Evolutionary conservation across 2,797 vertebrate species (phyloP), one percentile per base, ranked within the genome.

Genomic region (Eurystomus glaucurus): DNA sequence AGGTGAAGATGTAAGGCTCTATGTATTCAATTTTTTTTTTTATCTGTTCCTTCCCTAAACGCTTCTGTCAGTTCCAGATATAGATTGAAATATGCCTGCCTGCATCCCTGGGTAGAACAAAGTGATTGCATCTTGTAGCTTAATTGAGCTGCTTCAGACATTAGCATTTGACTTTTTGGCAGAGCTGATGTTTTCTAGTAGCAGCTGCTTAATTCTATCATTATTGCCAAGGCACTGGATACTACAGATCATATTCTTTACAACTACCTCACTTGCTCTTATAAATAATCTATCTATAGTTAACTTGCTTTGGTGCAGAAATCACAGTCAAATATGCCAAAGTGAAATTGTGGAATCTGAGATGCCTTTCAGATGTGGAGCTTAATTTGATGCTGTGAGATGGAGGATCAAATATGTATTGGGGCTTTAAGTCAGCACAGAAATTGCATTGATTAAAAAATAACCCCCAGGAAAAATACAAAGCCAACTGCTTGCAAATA

Each of bases 101-200:
- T 90, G n/a, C 39, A 61, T 87, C 74, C 52, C 28, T 85, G 64
- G 64, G 18, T 64, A 88, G 75, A 93, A 76, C 37, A 93, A 90
- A 96, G 31, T 18, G 46, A n/a, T 88, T 94, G 23, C 23, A 5
- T 87, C 62, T 69, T 85, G 60, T 52, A 60, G 33, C 48, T 95
- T 90, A 93, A 83, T 85, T 87, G 88, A 87, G 71, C 74, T 91
- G 52, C 85, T 78, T 94, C 84, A 95, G 72, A 81, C 62, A 60
- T 93, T 68, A 87, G 22, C 54, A 57, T 96, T 85, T 93, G 93
- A 91, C 18, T 62, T 93, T 93, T 66, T 93, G 90, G 81, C 96
- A 93, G 76, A 95, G 83, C 72, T 96, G 84, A 75, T 84, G 75
- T 94, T 93, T 95, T 75, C 88, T 94, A 66, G 84, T 82, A 96